Conservation (phyloP, 2,888 invertebrate genomes). For the Zelleria hepariella region DNA sequence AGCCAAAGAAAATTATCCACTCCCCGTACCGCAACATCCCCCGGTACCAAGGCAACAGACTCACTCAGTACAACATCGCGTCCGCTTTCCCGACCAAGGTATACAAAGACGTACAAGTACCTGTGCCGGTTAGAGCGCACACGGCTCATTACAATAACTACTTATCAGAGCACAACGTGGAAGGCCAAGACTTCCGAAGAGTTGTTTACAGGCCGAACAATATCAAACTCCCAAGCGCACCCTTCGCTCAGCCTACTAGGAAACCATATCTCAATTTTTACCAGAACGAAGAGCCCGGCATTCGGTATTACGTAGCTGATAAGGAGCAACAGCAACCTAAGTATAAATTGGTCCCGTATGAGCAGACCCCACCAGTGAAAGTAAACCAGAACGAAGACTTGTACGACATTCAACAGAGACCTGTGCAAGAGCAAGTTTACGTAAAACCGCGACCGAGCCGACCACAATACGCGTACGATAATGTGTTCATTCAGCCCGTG, state of each 20-base stretch:
- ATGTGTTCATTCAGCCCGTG: slow-evolving; percentile 24
- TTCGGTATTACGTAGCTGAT: slow-evolving; percentile 51
- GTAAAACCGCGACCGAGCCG: slow-evolving; percentile 41
- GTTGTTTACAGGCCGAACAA: slow-evolving; percentile 30
- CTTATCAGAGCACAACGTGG: slow-evolving; percentile 26
- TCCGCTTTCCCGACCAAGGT: slow-evolving; percentile 59
- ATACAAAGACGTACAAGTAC: slow-evolving; percentile 43
- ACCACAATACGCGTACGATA: slow-evolving; percentile 40
- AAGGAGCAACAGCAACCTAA: slow-evolving; percentile 42
- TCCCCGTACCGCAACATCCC: slow-evolving; percentile 49
- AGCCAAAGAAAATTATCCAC: slow-evolving; percentile 46
- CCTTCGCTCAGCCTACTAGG: slow-evolving; percentile 29
- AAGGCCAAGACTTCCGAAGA: slow-evolving; percentile 32
- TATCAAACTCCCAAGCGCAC: slow-evolving; percentile 29
- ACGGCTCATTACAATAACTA: slow-evolving; percentile 37
- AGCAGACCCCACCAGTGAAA: slow-evolving; percentile 52
- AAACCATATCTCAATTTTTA: slow-evolving; percentile 46
- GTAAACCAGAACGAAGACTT: slow-evolving; percentile 15
- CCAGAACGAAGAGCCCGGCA: slow-evolving; percentile 30
- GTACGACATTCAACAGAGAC: slow-evolving; percentile 34
- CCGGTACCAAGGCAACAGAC: slow-evolving; percentile 58
- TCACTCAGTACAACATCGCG: slow-evolving; percentile 60
- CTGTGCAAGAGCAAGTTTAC: slow-evolving; percentile 39
- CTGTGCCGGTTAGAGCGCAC: slow-evolving; percentile 26
- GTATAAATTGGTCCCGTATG: slow-evolving; percentile 64